These are phyloP conservation scores for Drosophila ironensis DNA, from an alignment of 1,140 invertebrate species.

Conservation along the genomic window DNA sequence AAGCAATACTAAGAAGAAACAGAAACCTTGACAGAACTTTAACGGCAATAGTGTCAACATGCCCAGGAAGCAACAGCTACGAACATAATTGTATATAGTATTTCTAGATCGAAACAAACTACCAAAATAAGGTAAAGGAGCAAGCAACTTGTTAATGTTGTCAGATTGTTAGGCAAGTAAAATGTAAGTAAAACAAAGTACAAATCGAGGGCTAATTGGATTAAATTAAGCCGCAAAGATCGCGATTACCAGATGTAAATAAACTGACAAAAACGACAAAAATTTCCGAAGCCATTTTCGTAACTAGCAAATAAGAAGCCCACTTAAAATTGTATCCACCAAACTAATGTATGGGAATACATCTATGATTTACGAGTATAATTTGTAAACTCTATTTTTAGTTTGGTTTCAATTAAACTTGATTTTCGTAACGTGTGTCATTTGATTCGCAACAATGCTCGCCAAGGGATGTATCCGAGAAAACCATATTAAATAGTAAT, in stretches of 20 bases:
- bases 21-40: slow-evolving; percentile 1
- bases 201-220: slow-evolving; percentile 71
- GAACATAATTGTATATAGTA: slow-evolving; percentile 27
- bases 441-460: slow-evolving; percentile 7
- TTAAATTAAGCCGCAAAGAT: slow-evolving; percentile 38
- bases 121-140: slow-evolving; percentile 9
- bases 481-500: not conserved
- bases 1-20: slow-evolving; percentile 64
- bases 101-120: not conserved
- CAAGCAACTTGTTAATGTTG: not conserved
- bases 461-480: slow-evolving; percentile 1
- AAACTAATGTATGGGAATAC: not conserved
- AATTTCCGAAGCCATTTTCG: slow-evolving; percentile 36
- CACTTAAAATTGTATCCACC: not conserved
- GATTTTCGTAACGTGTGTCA: not conserved
- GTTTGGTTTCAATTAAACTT: not conserved
- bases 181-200: slow-evolving; percentile 68
- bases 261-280: slow-evolving; percentile 20
- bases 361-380: not conserved
- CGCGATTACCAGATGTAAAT: slow-evolving; percentile 14
- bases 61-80: not conserved
- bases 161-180: slow-evolving; percentile 13
- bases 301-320: not conserved
- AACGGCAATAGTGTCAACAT: not conserved
- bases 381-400: not conserved